Evolutionary conservation across 2,113 vertebrate genomes (phyloP).

Genomic region (Phalacrocorax carbo): DNA sequence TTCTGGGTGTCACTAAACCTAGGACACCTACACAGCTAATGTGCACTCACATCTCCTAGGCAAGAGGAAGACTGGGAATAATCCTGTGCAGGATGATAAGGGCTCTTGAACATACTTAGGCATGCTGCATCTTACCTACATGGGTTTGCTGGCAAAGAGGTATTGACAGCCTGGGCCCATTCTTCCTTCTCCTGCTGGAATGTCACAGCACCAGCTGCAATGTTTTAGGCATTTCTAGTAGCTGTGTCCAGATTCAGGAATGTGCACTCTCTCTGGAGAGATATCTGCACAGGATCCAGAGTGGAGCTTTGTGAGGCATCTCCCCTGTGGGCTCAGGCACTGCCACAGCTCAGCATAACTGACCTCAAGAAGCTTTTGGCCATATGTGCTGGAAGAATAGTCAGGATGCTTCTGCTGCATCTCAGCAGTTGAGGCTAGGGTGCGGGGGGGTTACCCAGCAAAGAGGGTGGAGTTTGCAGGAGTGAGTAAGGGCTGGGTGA

Average conservation of each 20-base stretch:
- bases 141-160: not conserved
- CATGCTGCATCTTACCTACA: not conserved
- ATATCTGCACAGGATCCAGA: not conserved
- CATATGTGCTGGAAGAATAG: rapidly evolving
- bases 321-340: rapidly evolving
- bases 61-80: not conserved
- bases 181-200: not conserved
- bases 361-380: not conserved
- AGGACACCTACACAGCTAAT: not conserved
- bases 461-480: not conserved
- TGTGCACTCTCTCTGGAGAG: rapidly evolving
- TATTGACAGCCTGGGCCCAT: not conserved
- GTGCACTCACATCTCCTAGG: rapidly evolving
- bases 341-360: not conserved
- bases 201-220: rapidly evolving
- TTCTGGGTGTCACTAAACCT: not conserved
- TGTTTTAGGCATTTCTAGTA: not conserved
- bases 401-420: not conserved
- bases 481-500: not conserved
- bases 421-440: not conserved
- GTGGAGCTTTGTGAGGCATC: not conserved
- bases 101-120: not conserved
- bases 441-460: rapidly evolving
- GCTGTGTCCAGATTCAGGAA: not conserved
- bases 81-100: not conserved